Evolutionary conservation across 2,113 vertebrate genomes (phyloP).

Genomic region (Rhinolophus ferrumequinum): DNA sequence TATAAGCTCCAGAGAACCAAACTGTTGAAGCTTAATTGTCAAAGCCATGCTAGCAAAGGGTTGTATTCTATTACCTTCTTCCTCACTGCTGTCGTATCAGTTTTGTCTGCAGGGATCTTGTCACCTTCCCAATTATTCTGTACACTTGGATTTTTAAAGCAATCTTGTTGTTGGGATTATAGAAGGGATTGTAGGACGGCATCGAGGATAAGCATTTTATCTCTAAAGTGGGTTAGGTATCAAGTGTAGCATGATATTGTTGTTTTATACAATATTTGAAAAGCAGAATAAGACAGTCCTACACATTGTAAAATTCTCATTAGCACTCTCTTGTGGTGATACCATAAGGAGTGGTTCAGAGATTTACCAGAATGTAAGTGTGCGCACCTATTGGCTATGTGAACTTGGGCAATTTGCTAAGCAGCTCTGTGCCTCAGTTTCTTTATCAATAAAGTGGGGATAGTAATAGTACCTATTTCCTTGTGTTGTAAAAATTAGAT

Average conservation of each 20-base stretch:
- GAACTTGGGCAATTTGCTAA: not conserved
- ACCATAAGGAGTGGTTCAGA: not conserved
- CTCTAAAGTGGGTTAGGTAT: not conserved
- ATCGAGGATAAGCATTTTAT: constrained; percentile 41
- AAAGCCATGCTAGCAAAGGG: not conserved
- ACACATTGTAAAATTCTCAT: not conserved
- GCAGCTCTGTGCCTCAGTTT: not conserved
- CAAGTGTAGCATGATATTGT: not conserved
- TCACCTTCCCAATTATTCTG: not conserved
- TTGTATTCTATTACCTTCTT: not conserved
- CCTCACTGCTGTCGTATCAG: not conserved
- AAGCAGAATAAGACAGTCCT: constrained; percentile 16
- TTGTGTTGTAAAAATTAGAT: not conserved
- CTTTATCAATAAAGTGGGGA: not conserved
- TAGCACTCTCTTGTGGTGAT: not conserved
- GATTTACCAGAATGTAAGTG: not conserved
- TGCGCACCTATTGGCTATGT: not conserved
- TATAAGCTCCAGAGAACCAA: not conserved
- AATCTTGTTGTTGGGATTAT: not conserved
- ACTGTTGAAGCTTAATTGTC: not conserved
- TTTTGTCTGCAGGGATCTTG: not conserved
- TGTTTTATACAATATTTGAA: constrained; percentile 8
- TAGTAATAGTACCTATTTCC: not conserved
- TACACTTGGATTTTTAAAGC: not conserved
- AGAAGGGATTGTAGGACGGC: not conserved